Conservation (phyloP, 2,888 invertebrate species). For the Aplocera efformata region DNA sequence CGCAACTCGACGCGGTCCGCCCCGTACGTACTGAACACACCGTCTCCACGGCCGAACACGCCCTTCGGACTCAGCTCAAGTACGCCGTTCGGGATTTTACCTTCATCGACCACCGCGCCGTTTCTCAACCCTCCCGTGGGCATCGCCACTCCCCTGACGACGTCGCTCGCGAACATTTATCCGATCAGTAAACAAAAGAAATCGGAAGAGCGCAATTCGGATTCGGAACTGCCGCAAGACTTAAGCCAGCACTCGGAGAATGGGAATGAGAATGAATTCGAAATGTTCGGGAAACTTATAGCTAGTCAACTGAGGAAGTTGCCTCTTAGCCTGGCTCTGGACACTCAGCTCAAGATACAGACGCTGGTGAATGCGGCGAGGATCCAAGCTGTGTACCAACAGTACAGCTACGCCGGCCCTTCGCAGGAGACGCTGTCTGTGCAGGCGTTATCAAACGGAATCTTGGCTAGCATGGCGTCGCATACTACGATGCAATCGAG, state of each 20-base stretch:
- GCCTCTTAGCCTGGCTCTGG: slow-evolving; percentile 67
- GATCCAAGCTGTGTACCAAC: slow-evolving; percentile 74
- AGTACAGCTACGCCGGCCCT: slow-evolving; percentile 72
- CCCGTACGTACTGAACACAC: slow-evolving; percentile 72
- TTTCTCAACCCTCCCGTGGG: slow-evolving; percentile 74
- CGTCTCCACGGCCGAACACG: slow-evolving; percentile 69
- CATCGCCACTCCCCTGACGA: slow-evolving; percentile 70
- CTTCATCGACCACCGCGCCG: slow-evolving; percentile 59
- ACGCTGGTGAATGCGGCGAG: slow-evolving; percentile 69
- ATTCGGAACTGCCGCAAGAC: slow-evolving; percentile 67
- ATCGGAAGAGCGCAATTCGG: slow-evolving; percentile 53
- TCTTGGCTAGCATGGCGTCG: slow-evolving; percentile 66
- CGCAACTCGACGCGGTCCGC: slow-evolving; percentile 71
- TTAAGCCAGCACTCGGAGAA: slow-evolving; percentile 71
- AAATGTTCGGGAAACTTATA: slow-evolving; percentile 74
- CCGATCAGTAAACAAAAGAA: slow-evolving; percentile 73
- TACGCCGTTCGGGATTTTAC: slow-evolving; percentile 64
- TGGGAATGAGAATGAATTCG: slow-evolving; percentile 72
- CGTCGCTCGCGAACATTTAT: slow-evolving; percentile 70
- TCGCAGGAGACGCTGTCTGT: slow-evolving; percentile 71
- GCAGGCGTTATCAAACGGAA: slow-evolving; percentile 71
- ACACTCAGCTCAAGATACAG: slow-evolving; percentile 72
- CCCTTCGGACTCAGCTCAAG: slow-evolving; percentile 65
- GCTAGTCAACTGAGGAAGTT: slow-evolving; percentile 71
- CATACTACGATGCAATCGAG: slow-evolving; percentile 57